Evolutionary conservation across 2,888 invertebrate genomes (phyloP), one percentile per base, ranked within the genome.

Genomic region (Netelia virgata): DNA sequence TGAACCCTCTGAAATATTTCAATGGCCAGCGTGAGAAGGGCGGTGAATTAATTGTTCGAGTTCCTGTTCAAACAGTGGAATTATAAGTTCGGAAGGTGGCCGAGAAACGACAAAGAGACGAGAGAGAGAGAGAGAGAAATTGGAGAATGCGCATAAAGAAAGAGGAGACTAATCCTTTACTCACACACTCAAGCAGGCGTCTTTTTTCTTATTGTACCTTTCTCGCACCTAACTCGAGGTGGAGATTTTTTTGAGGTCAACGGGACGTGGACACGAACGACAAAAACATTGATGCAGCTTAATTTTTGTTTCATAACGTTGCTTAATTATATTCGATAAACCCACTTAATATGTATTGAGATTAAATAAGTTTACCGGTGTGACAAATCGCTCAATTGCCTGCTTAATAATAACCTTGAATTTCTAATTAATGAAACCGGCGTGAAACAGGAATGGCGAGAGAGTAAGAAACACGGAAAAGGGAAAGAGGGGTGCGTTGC

Each of bases 11-110:
- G 11, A 59, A 69, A 82, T 79, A 78, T 75, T 77, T 83, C 55
- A 73, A 79, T 79, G 53, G 75, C 50, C 78, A 57, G 63, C 61
- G 76, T 77, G 78, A 75, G 66, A 41, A 50, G 74, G 55, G 59
- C 47, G 70, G 63, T 90, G 91, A 91, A 91, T 92, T 91, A 92
- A 92, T 92, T 93, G 92, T 92, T 92, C 91, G 89, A 90, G 92
- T 92, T 92, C 91, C 92, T 92, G 91, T 88, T 90, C 90, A 89
- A 92, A 91, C 92, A 90, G 89, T 89, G 90, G 88, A 89, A 91
- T 92, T 91, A 91, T 77, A 91, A 91, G 90, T 92, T 91, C 91
- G 87, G 87, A 82, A 61, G 87, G 77, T 79, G 72, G 80, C 69
- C 43, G 74, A 57, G 66, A 64, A 72, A 66, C 59, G 57, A 14